Percentiles rank a stretch among this genome's conserved stretches.
Evolutionary conservation across 2,113 vertebrate genomes (phyloP).

Genomic region (Sinocyclocheilus anshuiensis): DNA sequence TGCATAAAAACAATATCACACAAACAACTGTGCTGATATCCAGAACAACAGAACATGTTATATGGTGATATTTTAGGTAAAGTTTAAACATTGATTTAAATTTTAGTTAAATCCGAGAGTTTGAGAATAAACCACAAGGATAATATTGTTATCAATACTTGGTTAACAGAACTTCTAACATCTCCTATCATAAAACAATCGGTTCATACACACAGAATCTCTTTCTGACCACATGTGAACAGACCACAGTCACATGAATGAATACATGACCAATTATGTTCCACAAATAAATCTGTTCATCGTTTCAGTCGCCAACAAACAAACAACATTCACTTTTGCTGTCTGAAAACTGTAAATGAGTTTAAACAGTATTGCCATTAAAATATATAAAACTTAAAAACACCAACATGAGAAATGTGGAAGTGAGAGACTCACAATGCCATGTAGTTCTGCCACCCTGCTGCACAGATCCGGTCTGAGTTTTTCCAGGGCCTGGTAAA

Average conservation of each 20-base stretch:
- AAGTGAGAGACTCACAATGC: slow-evolving; percentile 65
- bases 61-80: neutral
- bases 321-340: neutral
- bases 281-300: neutral
- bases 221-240: slow-evolving; percentile 16
- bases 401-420: neutral
- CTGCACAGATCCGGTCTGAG: slow-evolving; percentile 85
- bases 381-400: neutral
- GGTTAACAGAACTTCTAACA: neutral
- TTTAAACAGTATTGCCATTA: neutral
- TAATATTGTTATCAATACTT: neutral
- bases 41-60: neutral
- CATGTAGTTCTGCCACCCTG: slow-evolving; percentile 85
- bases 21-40: neutral
- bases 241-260: slow-evolving; percentile 29
- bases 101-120: too few species aligned
- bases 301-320: neutral
- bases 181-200: neutral
- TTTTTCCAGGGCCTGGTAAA: slow-evolving; percentile 91
- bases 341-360: neutral
- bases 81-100: neutral
- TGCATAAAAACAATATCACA: too few species aligned
- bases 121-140: too few species aligned
- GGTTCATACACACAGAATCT: slow-evolving; percentile 1
- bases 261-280: slow-evolving; percentile 9